Percentiles rank a stretch among this genome's conserved stretches.
Conservation (phyloP, 2,113 vertebrate genomes). For the Atractosteus spatula region DNA sequence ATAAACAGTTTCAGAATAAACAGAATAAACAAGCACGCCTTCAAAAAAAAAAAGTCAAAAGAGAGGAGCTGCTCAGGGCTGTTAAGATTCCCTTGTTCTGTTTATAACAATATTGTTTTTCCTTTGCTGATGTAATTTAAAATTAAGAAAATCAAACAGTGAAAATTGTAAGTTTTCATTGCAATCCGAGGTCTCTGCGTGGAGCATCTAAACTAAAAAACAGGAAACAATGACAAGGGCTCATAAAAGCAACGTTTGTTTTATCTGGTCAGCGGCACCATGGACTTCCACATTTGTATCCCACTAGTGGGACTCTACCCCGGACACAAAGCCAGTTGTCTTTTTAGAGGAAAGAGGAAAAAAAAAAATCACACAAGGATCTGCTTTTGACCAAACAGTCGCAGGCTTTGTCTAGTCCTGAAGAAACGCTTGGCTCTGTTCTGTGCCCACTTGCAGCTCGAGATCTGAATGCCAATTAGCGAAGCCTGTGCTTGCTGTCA, state of each 20-base stretch:
- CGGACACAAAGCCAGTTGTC: constrained; percentile 72
- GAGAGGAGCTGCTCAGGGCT: too few species aligned
- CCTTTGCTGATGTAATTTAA: too few species aligned
- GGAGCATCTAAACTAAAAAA: constrained; percentile 63
- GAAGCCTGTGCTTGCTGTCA: constrained; percentile 45
- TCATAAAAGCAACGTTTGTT: constrained; percentile 63
- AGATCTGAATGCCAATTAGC: constrained; percentile 74
- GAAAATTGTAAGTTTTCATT: too few species aligned
- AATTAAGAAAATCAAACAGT: too few species aligned
- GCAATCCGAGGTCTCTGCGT: constrained; percentile 31
- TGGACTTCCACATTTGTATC: constrained; percentile 66
- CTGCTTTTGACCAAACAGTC: constrained; percentile 59
- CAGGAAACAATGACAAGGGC: constrained; percentile 64
- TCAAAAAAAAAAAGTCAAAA: too few species aligned
- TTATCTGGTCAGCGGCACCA: constrained; percentile 61
- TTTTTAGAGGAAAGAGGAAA: constrained; percentile 47
- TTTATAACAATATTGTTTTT: too few species aligned
- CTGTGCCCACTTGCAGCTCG: constrained; percentile 53
- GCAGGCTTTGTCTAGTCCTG: constrained; percentile 71
- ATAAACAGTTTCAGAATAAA: too few species aligned
- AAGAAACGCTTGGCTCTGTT: constrained; percentile 60
- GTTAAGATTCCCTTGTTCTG: too few species aligned
- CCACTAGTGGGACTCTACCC: constrained; percentile 64
- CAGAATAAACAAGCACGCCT: too few species aligned
- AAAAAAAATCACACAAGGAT: constrained; percentile 63